These are phyloP conservation scores for Colostygia pectinataria DNA, from an alignment of 2,888 invertebrate species.

Conservation along the genomic window DNA sequence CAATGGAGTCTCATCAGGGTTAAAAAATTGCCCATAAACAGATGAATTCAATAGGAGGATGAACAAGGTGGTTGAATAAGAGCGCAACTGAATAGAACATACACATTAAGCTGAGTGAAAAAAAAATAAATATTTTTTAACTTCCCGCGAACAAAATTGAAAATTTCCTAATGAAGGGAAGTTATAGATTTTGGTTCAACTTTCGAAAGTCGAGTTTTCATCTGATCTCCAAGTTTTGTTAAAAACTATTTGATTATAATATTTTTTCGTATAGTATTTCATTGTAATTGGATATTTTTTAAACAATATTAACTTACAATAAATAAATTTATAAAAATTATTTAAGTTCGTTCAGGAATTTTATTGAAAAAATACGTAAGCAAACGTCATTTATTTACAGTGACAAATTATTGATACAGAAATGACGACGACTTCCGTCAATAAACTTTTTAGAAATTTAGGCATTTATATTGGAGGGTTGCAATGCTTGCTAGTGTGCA, in stretches of 20 bases:
- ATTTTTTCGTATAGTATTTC: too few relatives aligned
- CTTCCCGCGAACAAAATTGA: too few relatives aligned
- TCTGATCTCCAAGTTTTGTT: not conserved
- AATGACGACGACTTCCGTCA: constrained; percentile 7
- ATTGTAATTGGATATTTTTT: not conserved
- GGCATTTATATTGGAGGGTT: not conserved
- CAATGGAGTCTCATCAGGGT: too few relatives aligned
- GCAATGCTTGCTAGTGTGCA: constrained; percentile 1
- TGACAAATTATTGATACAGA: constrained; percentile 1
- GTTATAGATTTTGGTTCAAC: too few relatives aligned
- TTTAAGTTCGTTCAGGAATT: too few relatives aligned
- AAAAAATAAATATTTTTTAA: too few relatives aligned
- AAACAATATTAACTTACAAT: not conserved
- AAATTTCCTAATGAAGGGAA: too few relatives aligned
- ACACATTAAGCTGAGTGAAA: not conserved
- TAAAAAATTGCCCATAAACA: not conserved
- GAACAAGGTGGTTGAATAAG: not conserved
- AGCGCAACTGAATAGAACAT: too few relatives aligned
- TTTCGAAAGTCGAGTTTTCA: too few relatives aligned
- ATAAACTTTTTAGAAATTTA: constrained; percentile 5
- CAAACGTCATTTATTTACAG: constrained; percentile 5
- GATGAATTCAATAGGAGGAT: not conserved
- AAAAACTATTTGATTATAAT: too few relatives aligned
- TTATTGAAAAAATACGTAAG: not conserved
- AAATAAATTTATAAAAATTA: too few relatives aligned